Base-by-base conservation (phyloP, 2,113 vertebrate species). In the Varanus komodoensis region DNA sequence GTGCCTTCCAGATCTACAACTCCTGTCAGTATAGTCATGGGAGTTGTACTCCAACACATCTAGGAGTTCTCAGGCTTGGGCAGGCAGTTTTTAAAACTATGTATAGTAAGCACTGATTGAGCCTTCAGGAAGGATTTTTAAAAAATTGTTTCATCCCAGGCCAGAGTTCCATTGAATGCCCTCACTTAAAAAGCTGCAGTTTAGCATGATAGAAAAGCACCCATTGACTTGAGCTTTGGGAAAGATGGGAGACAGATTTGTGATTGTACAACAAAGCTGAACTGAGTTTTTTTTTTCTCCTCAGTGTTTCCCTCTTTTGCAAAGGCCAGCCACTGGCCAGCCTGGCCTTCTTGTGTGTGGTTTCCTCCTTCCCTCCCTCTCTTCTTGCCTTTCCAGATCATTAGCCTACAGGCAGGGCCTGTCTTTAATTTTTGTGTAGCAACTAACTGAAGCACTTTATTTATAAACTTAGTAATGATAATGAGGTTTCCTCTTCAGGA, bases 331-430 rank as follows among this genome's bases (percentile, higher is more conserved):
- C 21, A n/a, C 15, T 61, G 77, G 48, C 27, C 77, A 21, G 25
- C 44, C 19, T 25, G 7, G 17, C 1, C 34, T 44, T 77, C 29
- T 38, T 64, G 50, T 54, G 25, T 81, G 12, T 81, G 54, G 15
- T 88, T 91, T 44, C 68, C 32, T 92, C 71, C 84, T 89, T 48
- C 69, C 87, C 89, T 48, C 69, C 87, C 14, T 14, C 61, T 91
- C 38, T 84, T 84, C 34, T 67, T 64, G 23, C 29, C 1, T 84
- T 27, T 27, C 32, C 61, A 68, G 38, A 68, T 29, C 44, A 61
- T 83, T 50, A n/a, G 54, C 68, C 44, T 73, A 38, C 52, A 38
- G 61, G 88, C 48, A 85, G 54, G 92, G 81, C 82, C 82, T 86
- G 64, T 93, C 19, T 1, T 50, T 29, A 23, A 85, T 87, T 82